These are phyloP conservation scores for Drusus annulatus DNA, from an alignment of 1,140 invertebrate genomes.

Conservation along the genomic window DNA sequence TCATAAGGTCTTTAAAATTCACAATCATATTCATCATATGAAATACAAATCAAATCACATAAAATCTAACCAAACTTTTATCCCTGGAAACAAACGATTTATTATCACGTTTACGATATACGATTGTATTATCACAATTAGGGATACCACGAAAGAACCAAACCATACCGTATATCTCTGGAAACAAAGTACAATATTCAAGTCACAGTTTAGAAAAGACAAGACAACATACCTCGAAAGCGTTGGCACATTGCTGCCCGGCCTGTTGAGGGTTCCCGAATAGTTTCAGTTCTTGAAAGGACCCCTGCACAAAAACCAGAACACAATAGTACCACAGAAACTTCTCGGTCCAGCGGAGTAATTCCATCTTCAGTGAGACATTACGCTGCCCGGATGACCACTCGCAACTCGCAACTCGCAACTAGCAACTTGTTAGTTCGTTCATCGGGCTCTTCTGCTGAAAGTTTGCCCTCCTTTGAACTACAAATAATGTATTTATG, in stretches of 20 bases:
- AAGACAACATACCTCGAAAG: constrained; percentile 28
- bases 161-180: too few relatives aligned
- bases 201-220: background rate
- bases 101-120: too few relatives aligned
- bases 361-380: constrained; percentile 55
- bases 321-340: constrained; percentile 47
- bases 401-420: constrained; percentile 5
- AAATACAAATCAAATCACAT: too few relatives aligned
- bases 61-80: too few relatives aligned
- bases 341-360: constrained; percentile 27
- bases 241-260: constrained; percentile 76
- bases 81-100: too few relatives aligned
- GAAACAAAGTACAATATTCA: too few relatives aligned
- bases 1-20: too few relatives aligned
- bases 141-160: too few relatives aligned
- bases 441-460: background rate
- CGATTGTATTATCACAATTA: too few relatives aligned
- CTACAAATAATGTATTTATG: background rate
- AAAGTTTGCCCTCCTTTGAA: background rate
- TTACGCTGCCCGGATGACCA: constrained; percentile 41
- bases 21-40: too few relatives aligned
- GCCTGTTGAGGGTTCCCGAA: constrained; percentile 78
- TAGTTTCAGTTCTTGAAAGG: constrained; percentile 82
- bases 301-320: constrained; percentile 77
- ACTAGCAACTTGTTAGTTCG: constrained; percentile 19